These are phyloP conservation scores for Graphium colonna DNA, from an alignment of 2,888 invertebrate species.

Conservation along the genomic window DNA sequence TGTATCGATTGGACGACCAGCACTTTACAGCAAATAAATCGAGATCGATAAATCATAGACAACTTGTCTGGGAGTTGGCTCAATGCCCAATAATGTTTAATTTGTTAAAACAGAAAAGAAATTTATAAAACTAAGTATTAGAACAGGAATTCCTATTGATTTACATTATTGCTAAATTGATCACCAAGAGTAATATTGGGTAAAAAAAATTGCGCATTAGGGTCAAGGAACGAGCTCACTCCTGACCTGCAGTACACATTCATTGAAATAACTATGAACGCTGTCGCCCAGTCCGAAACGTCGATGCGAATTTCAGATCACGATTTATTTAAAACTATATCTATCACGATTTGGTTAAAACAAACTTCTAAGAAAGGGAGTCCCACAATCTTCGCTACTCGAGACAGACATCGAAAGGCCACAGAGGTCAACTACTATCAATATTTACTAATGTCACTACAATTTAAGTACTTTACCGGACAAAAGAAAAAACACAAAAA, in stretches of 20 bases:
- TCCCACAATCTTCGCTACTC: not conserved
- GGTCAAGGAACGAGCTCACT: too few species aligned
- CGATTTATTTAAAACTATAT: not conserved
- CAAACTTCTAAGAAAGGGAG: too few species aligned
- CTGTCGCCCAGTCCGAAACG: slow-evolving; percentile 4
- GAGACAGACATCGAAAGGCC: not conserved
- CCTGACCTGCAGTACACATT: not conserved
- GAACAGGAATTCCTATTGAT: too few species aligned
- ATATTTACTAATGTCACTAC: not conserved
- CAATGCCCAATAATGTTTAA: too few species aligned
- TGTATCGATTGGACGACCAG: slow-evolving; percentile 60
- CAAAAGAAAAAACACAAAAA: not conserved
- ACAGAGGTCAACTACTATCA: not conserved
- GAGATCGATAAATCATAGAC: slow-evolving; percentile 16
- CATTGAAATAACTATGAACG: not conserved
- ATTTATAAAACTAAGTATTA: too few species aligned
- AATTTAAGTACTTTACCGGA: not conserved
- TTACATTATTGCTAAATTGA: too few species aligned
- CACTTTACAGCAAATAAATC: slow-evolving; percentile 58
- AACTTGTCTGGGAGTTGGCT: not conserved
- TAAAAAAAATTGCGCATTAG: too few species aligned
- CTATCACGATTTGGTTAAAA: too few species aligned
- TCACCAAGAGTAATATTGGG: too few species aligned
- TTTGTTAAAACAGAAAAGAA: too few species aligned
- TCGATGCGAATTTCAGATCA: not conserved